Evolutionary conservation across 2,888 invertebrate species (phyloP).

Genomic region (Carabus problematicus): DNA sequence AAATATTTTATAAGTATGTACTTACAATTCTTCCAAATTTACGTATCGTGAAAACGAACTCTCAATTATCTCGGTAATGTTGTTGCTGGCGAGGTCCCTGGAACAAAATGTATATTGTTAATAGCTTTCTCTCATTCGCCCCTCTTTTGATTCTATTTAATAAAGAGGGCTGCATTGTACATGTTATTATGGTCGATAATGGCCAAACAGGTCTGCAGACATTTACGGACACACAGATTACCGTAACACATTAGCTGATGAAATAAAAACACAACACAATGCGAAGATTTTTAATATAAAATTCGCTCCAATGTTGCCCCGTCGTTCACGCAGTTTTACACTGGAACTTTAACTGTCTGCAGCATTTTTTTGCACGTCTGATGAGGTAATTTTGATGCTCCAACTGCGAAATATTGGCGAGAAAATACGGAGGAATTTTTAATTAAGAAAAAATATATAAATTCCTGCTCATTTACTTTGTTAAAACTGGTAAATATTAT

Average conservation of each 20-base stretch:
- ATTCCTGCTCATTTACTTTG: no score
- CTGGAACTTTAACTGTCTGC: no score
- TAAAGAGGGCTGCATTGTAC: neutral
- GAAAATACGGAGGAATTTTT: no score
- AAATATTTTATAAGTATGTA: slow-evolving; percentile 52
- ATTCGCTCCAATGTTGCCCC: no score
- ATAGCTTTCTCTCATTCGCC: slow-evolving; percentile 5
- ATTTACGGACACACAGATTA: slow-evolving; percentile 6
- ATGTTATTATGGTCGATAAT: neutral
- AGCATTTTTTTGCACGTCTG: no score
- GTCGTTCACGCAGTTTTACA: no score
- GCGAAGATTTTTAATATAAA: no score
- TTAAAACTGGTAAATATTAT: no score
- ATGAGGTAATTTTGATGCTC: no score
- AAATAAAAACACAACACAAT: no score
- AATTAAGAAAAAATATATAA: no score
- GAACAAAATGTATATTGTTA: slow-evolving; percentile 54
- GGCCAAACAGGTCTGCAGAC: neutral
- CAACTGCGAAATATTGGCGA: no score
- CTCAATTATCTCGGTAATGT: slow-evolving; percentile 75
- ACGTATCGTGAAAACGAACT: slow-evolving; percentile 72
- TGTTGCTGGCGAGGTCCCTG: slow-evolving; percentile 85
- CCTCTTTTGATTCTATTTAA: neutral
- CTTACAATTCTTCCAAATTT: slow-evolving; percentile 79
- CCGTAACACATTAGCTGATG: neutral